phyloP scores from a whole-genome alignment of 2,888 invertebrate species.

The Gonocerus acuteangulatus region DNA sequence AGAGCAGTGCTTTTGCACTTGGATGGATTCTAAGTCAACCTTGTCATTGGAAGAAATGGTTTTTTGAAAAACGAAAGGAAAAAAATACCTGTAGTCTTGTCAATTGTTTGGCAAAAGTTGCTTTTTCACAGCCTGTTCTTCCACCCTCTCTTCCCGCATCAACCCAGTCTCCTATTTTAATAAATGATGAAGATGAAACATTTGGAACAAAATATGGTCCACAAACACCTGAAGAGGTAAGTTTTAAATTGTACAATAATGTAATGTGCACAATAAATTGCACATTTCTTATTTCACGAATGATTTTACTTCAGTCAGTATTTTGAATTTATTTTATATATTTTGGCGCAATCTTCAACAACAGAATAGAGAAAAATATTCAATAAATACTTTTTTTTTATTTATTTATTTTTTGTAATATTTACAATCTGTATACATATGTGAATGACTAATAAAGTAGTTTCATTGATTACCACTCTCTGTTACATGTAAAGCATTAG shows the following conservation, averaged over 20 bases:
- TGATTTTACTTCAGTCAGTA: too few relatives aligned
- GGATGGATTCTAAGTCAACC: slow-evolving; percentile 58
- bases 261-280: too few relatives aligned
- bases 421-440: too few relatives aligned
- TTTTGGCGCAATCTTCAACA: too few relatives aligned
- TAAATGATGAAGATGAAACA: slow-evolving; percentile 15
- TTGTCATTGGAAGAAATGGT: slow-evolving; percentile 43
- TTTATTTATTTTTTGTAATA: too few relatives aligned
- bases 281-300: too few relatives aligned
- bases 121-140: slow-evolving; percentile 23
- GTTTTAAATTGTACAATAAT: background rate
- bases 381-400: too few relatives aligned
- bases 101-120: slow-evolving; percentile 8
- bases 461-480: too few relatives aligned
- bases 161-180: slow-evolving; percentile 4
- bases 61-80: slow-evolving; percentile 34
- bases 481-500: too few relatives aligned
- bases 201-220: slow-evolving; percentile 30
- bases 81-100: background rate
- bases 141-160: background rate
- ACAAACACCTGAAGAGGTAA: slow-evolving; percentile 33
- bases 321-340: too few relatives aligned
- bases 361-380: too few relatives aligned
- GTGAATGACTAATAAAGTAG: too few relatives aligned
- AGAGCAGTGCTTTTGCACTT: slow-evolving; percentile 54